Conservation (phyloP, 2,797 vertebrate species). For the Platyrinchus mystaceus region DNA sequence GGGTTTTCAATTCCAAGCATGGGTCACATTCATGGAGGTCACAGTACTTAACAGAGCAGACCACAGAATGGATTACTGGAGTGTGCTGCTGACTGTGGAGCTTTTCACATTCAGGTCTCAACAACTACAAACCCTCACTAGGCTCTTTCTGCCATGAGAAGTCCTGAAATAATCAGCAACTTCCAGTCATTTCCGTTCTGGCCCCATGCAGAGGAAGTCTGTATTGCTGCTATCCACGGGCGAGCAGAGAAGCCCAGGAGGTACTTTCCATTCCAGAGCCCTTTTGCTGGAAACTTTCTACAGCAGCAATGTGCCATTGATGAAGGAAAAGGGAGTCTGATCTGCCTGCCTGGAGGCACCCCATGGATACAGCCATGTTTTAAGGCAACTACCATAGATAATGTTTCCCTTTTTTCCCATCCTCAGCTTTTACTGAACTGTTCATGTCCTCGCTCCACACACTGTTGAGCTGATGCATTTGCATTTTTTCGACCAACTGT, state of each 20-base stretch:
- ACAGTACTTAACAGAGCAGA: not conserved
- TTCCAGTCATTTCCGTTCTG: not conserved
- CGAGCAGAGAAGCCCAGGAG: accelerated
- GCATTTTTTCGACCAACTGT: not conserved
- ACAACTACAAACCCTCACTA: not conserved
- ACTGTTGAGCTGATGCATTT: not conserved
- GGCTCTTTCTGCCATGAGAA: not conserved
- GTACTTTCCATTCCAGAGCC: not conserved
- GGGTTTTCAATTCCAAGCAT: not conserved
- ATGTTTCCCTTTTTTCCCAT: not conserved
- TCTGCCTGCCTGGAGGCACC: not conserved
- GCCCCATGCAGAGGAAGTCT: not conserved
- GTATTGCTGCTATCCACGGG: accelerated
- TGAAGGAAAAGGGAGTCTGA: not conserved
- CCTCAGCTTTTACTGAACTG: not conserved
- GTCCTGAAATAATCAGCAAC: not conserved
- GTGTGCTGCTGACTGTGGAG: not conserved
- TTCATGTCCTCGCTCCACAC: not conserved
- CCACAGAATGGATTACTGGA: not conserved
- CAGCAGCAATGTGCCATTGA: not conserved
- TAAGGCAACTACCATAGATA: not conserved
- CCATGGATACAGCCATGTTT: not conserved
- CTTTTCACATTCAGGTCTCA: not conserved
- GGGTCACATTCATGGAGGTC: not conserved
- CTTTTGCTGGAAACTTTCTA: not conserved